Conservation (phyloP, 2,888 invertebrate genomes). For the Clivina fossor region DNA sequence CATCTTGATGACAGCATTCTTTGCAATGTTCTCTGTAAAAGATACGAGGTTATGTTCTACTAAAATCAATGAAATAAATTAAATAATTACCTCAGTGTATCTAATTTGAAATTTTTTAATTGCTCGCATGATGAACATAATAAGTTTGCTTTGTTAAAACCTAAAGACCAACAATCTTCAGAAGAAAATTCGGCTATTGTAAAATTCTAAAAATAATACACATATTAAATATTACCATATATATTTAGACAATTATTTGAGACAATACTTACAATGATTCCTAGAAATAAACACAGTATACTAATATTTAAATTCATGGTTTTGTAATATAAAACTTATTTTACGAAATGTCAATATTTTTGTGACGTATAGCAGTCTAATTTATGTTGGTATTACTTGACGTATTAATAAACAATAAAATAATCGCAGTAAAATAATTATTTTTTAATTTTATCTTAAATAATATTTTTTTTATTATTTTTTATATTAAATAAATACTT, state of each 20-base stretch:
- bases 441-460: too few species aligned
- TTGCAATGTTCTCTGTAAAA: constrained; percentile 64
- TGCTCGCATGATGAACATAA: constrained; percentile 88
- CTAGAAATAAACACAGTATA: constrained; percentile 7
- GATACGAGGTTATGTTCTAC: constrained; percentile 47
- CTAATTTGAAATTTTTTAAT: constrained; percentile 73
- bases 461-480: too few species aligned
- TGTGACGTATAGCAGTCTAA: too few species aligned
- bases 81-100: constrained; percentile 59
- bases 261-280: constrained; percentile 4
- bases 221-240: not conserved
- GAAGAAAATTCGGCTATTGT: constrained; percentile 63
- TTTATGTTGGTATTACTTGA: too few species aligned
- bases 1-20: constrained; percentile 80
- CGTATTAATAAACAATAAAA: too few species aligned
- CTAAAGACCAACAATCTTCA: constrained; percentile 82
- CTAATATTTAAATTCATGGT: constrained; percentile 17
- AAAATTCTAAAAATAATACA: constrained; percentile 16
- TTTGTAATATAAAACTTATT: too few species aligned
- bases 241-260: not conserved
- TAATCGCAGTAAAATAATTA: too few species aligned
- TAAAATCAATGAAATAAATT: constrained; percentile 38
- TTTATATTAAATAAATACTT: too few species aligned
- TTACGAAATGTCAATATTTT: too few species aligned
- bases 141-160: constrained; percentile 83